Evolutionary conservation across 2,797 vertebrate species (phyloP).

Genomic region (Emys orbicularis): DNA sequence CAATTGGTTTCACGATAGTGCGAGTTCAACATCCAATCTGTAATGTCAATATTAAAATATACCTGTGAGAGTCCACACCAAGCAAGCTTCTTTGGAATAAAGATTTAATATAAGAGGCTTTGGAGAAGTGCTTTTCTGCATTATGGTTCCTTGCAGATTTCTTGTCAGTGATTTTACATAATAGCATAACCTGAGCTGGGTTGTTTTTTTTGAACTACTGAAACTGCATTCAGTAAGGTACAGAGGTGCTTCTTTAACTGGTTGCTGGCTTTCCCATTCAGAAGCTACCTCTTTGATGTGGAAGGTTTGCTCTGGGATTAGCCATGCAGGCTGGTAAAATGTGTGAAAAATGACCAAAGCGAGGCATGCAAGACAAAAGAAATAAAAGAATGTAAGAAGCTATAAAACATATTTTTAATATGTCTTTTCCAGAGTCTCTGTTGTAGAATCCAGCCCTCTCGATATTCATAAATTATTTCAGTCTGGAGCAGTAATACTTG

Average conservation of each 20-base stretch:
- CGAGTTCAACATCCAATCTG: not conserved
- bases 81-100: not conserved
- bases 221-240: not conserved
- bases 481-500: not conserved
- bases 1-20: not conserved
- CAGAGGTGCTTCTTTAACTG: not conserved
- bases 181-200: not conserved
- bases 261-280: not conserved
- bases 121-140: not conserved
- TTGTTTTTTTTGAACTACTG: not conserved
- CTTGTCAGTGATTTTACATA: not conserved
- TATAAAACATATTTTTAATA: constrained; percentile 38
- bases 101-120: not conserved
- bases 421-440: constrained; percentile 35
- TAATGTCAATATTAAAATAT: not conserved
- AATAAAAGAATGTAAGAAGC: constrained; percentile 36
- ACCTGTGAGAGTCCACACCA: not conserved
- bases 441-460: constrained; percentile 38
- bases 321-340: not conserved
- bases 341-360: not conserved
- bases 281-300: not conserved
- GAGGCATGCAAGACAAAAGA: not conserved
- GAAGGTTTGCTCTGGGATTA: not conserved
- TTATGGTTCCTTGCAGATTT: not conserved
- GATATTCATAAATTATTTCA: constrained; percentile 63